Percentiles rank a stretch among this genome's conserved stretches.
Evolutionary conservation across 2,797 vertebrate genomes (phyloP).

Genomic region (Uromys caudimaculatus): DNA sequence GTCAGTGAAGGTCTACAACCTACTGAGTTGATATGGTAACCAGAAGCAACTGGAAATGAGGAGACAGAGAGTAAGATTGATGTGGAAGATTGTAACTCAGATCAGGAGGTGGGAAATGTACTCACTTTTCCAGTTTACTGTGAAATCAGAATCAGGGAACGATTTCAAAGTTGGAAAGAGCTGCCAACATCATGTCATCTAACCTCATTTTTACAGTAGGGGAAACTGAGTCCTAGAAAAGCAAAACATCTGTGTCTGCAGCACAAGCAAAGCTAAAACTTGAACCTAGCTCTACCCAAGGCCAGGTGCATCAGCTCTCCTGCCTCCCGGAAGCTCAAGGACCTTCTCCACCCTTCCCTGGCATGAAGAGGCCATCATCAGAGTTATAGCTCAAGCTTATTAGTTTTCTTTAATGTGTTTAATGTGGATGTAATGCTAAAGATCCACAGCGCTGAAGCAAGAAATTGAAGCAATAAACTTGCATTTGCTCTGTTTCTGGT

Average conservation of each 20-base stretch:
- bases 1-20: neutral
- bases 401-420: conserved; percentile 81
- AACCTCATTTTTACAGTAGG: neutral
- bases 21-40: neutral
- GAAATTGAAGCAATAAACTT: conserved; percentile 78
- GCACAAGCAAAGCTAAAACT: neutral
- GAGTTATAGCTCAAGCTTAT: conserved; percentile 79
- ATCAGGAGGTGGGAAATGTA: neutral
- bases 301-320: accelerated
- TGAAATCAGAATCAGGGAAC: neutral
- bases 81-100: neutral
- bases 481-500: conserved; percentile 78
- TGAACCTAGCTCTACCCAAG: neutral
- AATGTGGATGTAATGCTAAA: conserved; percentile 85
- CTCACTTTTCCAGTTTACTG: neutral
- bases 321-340: conserved; percentile 7
- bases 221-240: neutral
- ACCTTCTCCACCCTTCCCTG: conserved; percentile 50
- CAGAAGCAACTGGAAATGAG: neutral
- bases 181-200: neutral
- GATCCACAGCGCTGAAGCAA: conserved; percentile 73
- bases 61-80: neutral
- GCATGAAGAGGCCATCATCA: conserved; percentile 76
- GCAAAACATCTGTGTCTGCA: neutral
- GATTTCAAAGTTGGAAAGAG: conserved; percentile 1